These are phyloP conservation scores for Sebastes alutus DNA, from an alignment of 2,797 vertebrate species.

Conservation along the genomic window DNA sequence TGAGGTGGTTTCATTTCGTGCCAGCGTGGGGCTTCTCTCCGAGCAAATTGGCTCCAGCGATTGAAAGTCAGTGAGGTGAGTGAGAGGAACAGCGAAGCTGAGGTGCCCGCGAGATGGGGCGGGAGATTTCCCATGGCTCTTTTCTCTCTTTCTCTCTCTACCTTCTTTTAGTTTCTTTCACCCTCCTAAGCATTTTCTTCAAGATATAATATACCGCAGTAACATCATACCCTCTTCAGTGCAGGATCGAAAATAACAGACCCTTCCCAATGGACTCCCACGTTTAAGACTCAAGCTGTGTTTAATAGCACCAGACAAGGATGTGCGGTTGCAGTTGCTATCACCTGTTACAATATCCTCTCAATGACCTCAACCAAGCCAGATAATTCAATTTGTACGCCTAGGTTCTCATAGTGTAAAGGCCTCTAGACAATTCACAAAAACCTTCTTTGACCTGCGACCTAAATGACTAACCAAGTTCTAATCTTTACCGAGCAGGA, in stretches of 20 bases:
- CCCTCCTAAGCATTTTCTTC: conserved; percentile 9
- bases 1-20: conserved; percentile 71
- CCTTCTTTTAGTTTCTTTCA: conserved; percentile 26
- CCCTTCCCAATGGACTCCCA: conserved; percentile 12
- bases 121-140: conserved; percentile 59
- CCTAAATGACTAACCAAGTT: neutral
- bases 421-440: neutral
- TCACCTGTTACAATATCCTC: neutral
- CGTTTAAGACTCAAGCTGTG: conserved; percentile 7
- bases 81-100: conserved; percentile 51
- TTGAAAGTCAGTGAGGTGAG: conserved; percentile 75
- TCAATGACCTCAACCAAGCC: neutral
- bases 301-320: conserved; percentile 6
- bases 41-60: conserved; percentile 74
- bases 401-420: neutral
- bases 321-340: neutral
- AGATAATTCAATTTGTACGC: neutral
- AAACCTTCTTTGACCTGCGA: neutral
- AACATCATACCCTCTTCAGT: conserved; percentile 35
- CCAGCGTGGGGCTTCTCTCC: conserved; percentile 58
- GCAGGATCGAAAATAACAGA: conserved; percentile 42
- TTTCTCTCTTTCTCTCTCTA: conserved; percentile 17
- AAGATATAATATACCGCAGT: conserved; percentile 30
- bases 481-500: neutral
- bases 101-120: conserved; percentile 44